These are phyloP conservation scores for Euschistus heros DNA, from an alignment of 1,140 invertebrate genomes.

Conservation along the genomic window DNA sequence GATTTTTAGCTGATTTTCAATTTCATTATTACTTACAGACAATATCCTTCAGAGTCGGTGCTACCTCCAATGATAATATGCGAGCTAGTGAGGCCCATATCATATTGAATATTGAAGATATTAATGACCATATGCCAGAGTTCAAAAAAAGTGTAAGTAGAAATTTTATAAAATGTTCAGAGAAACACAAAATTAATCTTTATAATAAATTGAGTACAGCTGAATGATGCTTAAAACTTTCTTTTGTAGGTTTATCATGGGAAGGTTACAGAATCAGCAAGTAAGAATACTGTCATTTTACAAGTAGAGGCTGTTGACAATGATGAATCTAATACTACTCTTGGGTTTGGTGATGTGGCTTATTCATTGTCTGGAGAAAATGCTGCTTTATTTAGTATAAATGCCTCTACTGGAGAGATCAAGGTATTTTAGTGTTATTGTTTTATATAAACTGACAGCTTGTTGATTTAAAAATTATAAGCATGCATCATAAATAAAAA, in stretches of 20 bases:
- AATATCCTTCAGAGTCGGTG: constrained; percentile 58
- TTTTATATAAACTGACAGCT: no score
- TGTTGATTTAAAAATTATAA: no score
- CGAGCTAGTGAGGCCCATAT: constrained; percentile 52
- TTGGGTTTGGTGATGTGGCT: constrained; percentile 54
- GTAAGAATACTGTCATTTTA: constrained; percentile 53
- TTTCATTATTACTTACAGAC: constrained; percentile 35
- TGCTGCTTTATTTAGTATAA: constrained; percentile 56
- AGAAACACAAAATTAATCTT: no score
- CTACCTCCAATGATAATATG: constrained; percentile 54
- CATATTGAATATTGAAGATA: constrained; percentile 56
- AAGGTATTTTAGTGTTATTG: constrained; percentile 35
- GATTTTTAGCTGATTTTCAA: constrained; percentile 17
- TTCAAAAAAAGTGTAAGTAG: constrained; percentile 50
- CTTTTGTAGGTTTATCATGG: constrained; percentile 50
- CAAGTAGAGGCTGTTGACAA: constrained; percentile 57
- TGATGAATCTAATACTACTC: constrained; percentile 50
- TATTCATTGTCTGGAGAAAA: constrained; percentile 61
- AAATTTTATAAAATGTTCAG: neutral
- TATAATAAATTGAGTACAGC: neutral
- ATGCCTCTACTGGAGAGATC: constrained; percentile 53
- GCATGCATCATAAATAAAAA: no score
- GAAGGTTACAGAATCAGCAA: constrained; percentile 55
- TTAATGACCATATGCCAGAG: constrained; percentile 68
- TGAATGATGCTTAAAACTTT: constrained; percentile 14